These are phyloP conservation scores for Bombylius major DNA, from an alignment of 2,888 invertebrate genomes.

Conservation along the genomic window DNA sequence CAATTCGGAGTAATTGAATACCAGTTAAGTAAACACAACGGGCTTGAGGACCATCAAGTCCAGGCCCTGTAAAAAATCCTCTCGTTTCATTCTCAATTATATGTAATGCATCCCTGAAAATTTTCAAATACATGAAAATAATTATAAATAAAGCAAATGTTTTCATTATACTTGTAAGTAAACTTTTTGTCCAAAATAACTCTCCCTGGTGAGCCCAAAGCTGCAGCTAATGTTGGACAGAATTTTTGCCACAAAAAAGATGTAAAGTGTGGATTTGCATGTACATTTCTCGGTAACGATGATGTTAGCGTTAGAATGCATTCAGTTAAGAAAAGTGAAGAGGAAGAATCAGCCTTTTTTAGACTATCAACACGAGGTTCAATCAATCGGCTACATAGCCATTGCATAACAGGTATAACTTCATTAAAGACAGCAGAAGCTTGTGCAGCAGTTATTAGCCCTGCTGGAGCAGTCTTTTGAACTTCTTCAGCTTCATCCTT, in stretches of 20 bases:
- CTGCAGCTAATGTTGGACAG: slow-evolving; percentile 77
- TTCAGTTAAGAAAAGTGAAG: slow-evolving; percentile 67
- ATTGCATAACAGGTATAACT: slow-evolving; percentile 80
- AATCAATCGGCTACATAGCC: slow-evolving; percentile 71
- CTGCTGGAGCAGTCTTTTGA: slow-evolving; percentile 45
- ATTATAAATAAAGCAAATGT: not conserved
- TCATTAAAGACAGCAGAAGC: slow-evolving; percentile 81
- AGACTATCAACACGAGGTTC: slow-evolving; percentile 50
- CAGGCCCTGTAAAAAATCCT: slow-evolving; percentile 37
- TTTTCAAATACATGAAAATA: not conserved
- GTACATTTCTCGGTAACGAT: slow-evolving; percentile 69
- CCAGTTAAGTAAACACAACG: slow-evolving; percentile 82
- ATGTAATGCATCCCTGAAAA: slow-evolving; percentile 32
- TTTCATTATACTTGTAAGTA: slow-evolving; percentile 46
- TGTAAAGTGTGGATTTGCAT: slow-evolving; percentile 73
- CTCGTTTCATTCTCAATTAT: slow-evolving; percentile 36
- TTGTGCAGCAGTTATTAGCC: slow-evolving; percentile 37
- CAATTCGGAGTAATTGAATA: slow-evolving; percentile 73
- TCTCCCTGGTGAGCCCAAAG: slow-evolving; percentile 70
- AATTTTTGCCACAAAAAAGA: slow-evolving; percentile 87
- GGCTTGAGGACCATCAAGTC: slow-evolving; percentile 69
- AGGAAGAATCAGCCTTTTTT: slow-evolving; percentile 32
- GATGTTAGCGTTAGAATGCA: slow-evolving; percentile 75
- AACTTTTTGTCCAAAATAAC: slow-evolving; percentile 60
- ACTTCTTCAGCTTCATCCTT: slow-evolving; percentile 44